Conservation (phyloP, 2,888 invertebrate genomes). For the Dasysyrphus tricinctus region DNA sequence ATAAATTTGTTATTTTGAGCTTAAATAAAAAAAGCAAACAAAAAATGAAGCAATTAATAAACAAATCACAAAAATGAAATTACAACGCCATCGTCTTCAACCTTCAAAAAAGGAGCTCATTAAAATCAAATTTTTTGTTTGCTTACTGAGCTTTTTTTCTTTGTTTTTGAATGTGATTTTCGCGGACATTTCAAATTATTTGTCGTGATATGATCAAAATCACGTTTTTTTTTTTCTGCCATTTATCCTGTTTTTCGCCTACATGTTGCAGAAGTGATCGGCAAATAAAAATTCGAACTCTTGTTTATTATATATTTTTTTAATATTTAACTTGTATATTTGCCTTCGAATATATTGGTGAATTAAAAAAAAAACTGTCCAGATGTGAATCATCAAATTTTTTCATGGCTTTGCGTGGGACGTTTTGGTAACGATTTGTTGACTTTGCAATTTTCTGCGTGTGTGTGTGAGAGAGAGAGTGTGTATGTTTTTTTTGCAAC, state of each 20-base stretch:
- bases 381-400: conserved; percentile 9
- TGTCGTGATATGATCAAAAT: conserved; percentile 37
- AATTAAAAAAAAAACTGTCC: not conserved
- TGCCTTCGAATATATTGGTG: not conserved
- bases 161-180: not conserved
- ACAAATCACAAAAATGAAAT: conserved; percentile 55
- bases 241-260: conserved; percentile 40
- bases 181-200: not conserved
- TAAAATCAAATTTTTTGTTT: conserved; percentile 58
- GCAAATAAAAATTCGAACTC: conserved; percentile 11
- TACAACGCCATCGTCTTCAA: conserved; percentile 38
- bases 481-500: not conserved
- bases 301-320: not conserved
- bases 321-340: conserved; percentile 16
- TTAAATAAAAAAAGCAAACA: not conserved
- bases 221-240: conserved; percentile 17
- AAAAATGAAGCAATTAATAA: conserved; percentile 49
- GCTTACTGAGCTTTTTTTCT: not conserved
- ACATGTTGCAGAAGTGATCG: conserved; percentile 10
- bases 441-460: conserved; percentile 8
- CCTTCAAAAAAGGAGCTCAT: conserved; percentile 70
- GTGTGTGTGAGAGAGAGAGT: not conserved
- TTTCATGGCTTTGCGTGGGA: conserved; percentile 34
- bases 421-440: conserved; percentile 23
- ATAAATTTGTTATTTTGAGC: conserved; percentile 14